Conservation (phyloP, 2,113 vertebrate species). For the Phalacrocorax brasilianus region DNA sequence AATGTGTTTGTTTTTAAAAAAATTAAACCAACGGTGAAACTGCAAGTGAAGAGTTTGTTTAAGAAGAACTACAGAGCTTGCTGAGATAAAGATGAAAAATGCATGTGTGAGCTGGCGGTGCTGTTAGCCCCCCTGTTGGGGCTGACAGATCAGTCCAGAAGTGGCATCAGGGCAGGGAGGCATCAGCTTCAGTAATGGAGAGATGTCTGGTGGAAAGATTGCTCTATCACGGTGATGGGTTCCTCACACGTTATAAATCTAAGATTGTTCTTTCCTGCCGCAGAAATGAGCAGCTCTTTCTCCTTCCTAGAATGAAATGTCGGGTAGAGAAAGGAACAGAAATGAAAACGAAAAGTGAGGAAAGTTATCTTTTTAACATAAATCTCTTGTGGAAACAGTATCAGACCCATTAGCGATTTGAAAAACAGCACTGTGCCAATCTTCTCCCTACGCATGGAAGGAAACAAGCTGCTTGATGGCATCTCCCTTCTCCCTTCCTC, state of each 20-base stretch:
- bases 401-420: background rate
- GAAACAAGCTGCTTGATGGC: background rate
- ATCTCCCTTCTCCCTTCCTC: background rate
- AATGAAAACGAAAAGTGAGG: constrained; percentile 64
- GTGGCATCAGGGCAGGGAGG: constrained; percentile 67
- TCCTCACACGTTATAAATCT: constrained; percentile 78
- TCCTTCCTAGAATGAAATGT: constrained; percentile 71
- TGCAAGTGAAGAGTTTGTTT: constrained; percentile 23
- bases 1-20: background rate
- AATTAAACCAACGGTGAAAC: background rate
- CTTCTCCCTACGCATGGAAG: background rate
- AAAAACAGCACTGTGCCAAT: background rate
- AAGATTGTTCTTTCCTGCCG: constrained; percentile 67
- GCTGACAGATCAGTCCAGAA: constrained; percentile 71
- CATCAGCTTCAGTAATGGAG: constrained; percentile 78
- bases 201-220: constrained; percentile 82
- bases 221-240: constrained; percentile 74
- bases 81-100: constrained; percentile 66
- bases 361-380: constrained; percentile 69
- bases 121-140: constrained; percentile 33
- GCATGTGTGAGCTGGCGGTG: background rate
- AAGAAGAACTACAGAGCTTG: constrained; percentile 11
- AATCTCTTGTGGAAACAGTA: constrained; percentile 53
- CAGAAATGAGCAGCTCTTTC: constrained; percentile 68
- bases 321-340: constrained; percentile 35